phyloP scores from a whole-genome alignment of 2,888 invertebrate species.

The Encarsia formosa region DNA sequence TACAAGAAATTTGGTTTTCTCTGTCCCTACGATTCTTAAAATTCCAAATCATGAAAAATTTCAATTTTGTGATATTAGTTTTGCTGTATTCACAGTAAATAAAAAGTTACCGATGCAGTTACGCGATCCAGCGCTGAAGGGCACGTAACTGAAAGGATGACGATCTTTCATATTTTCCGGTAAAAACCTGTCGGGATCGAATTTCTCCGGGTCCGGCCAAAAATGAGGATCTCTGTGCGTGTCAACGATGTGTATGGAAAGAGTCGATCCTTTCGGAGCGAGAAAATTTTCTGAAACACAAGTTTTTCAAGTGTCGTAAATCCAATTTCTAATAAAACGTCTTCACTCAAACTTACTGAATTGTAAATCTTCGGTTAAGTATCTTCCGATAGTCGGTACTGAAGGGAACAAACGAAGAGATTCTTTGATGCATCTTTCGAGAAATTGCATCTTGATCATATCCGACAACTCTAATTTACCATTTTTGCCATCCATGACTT shows the following conservation, averaged over 20 bases:
- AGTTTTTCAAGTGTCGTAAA: neutral
- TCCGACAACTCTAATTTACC: constrained; percentile 56
- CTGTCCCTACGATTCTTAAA: constrained; percentile 12
- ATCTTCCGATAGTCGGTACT: constrained; percentile 62
- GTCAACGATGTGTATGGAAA: constrained; percentile 59
- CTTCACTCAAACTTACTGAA: constrained; percentile 24
- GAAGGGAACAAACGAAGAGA: constrained; percentile 64
- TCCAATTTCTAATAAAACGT: neutral
- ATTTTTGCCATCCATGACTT: constrained; percentile 52
- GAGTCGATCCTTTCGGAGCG: constrained; percentile 53
- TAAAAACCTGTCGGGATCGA: constrained; percentile 50
- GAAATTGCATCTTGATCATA: constrained; percentile 61
- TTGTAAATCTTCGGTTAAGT: constrained; percentile 55
- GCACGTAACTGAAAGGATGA: constrained; percentile 61
- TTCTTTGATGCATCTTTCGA: constrained; percentile 69
- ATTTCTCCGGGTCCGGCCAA: constrained; percentile 60
- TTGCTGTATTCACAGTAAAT: neutral
- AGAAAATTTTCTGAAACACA: constrained; percentile 48
- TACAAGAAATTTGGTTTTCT: constrained; percentile 22
- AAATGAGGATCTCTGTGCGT: constrained; percentile 60
- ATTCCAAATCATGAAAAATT: constrained; percentile 26
- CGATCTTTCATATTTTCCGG: constrained; percentile 51
- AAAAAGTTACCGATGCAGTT: constrained; percentile 59
- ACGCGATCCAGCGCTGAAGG: constrained; percentile 42
- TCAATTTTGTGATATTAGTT: constrained; percentile 19